Evolutionary conservation across 2,113 vertebrate species (phyloP).

Genomic region (Micromys minutus): DNA sequence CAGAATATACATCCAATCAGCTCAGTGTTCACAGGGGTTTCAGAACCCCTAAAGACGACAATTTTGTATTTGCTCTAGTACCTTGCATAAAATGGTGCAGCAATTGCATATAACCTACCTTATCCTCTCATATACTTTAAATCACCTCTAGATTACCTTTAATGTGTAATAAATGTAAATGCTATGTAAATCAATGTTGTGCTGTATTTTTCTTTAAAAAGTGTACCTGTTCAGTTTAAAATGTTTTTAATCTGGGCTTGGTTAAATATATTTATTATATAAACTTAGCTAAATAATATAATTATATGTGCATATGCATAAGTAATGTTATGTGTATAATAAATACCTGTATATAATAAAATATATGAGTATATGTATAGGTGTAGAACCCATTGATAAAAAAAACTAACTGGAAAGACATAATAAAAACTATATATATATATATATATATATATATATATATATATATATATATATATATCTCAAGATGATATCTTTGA

Average conservation of each 20-base stretch:
- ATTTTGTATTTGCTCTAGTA: background rate
- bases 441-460: no score
- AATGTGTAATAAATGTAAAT: background rate
- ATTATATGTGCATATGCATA: background rate
- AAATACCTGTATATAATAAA: background rate
- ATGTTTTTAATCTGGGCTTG: background rate
- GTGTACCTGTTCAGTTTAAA: background rate
- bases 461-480: no score
- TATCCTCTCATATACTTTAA: background rate
- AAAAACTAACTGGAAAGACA: background rate
- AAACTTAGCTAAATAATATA: background rate
- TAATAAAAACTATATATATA: constrained; percentile 9
- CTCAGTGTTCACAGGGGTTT: no score
- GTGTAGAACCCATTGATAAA: background rate
- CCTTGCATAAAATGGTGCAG: background rate
- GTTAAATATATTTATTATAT: background rate
- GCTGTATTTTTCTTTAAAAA: background rate
- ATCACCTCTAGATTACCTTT: background rate
- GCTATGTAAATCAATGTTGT: background rate
- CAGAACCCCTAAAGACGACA: background rate
- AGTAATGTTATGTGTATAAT: background rate
- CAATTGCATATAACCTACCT: background rate
- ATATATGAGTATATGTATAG: background rate
- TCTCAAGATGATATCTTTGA: background rate
- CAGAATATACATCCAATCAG: no score